A percentile compares a stretch with the other conserved stretches of the same genome.
Conservation (phyloP, 2,888 invertebrate species). For the Drosophila birchii region DNA sequence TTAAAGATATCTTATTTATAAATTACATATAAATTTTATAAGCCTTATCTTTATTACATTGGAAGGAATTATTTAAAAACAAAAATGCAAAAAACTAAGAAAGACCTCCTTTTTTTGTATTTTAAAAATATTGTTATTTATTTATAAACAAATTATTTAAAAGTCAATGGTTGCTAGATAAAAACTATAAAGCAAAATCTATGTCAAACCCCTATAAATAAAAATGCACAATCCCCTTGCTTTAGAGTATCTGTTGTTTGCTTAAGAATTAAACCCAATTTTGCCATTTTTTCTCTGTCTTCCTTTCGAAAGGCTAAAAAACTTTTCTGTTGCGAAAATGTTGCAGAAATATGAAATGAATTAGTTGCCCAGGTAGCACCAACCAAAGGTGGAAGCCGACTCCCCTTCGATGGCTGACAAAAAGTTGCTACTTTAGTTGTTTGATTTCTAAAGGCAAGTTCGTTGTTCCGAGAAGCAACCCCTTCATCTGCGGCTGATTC, state of each 20-base stretch:
- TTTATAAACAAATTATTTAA: no score
- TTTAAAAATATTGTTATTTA: no score
- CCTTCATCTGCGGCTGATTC: conserved; percentile 11
- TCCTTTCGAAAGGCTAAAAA: conserved; percentile 29
- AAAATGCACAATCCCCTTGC: fast-evolving
- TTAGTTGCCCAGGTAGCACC: conserved; percentile 61
- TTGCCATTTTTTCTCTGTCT: conserved; percentile 11
- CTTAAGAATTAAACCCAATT: background rate
- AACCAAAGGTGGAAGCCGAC: background rate
- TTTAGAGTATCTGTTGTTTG: background rate
- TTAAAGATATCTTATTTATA: background rate
- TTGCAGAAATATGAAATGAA: conserved; percentile 78
- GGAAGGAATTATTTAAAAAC: no score
- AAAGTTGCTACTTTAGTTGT: conserved; percentile 65
- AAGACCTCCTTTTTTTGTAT: no score
- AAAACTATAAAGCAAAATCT: no score
- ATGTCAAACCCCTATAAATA: background rate
- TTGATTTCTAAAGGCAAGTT: conserved; percentile 62
- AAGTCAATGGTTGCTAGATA: no score
- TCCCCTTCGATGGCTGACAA: conserved; percentile 55
- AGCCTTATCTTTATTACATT: no score
- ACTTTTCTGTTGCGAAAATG: conserved; percentile 57
- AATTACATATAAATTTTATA: no score
- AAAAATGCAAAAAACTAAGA: no score
- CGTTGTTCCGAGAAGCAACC: conserved; percentile 1